Conservation (phyloP, 2,888 invertebrate genomes). For the Morpho helenor region DNA sequence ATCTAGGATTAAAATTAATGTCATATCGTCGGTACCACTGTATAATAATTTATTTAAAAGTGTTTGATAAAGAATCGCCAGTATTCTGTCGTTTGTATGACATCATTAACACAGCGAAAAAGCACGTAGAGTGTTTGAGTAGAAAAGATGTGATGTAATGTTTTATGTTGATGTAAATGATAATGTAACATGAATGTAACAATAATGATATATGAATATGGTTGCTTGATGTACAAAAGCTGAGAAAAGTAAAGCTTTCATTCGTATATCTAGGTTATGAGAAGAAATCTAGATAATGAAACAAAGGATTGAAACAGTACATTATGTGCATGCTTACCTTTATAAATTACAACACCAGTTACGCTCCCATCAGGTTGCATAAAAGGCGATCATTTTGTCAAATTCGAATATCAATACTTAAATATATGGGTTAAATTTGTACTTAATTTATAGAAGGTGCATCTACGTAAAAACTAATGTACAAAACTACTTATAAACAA, state of each 20-base stretch:
- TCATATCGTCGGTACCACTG: too few relatives aligned
- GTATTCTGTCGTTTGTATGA: constrained; percentile 22
- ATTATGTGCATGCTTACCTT: constrained; percentile 78
- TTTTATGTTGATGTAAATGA: constrained; percentile 14
- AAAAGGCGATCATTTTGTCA: constrained; percentile 76
- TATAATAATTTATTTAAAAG: too few relatives aligned
- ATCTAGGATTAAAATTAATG: too few relatives aligned
- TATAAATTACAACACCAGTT: constrained; percentile 75
- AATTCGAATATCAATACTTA: constrained; percentile 69
- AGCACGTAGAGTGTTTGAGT: constrained; percentile 29
- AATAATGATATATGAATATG: constrained; percentile 16
- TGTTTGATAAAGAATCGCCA: too few relatives aligned
- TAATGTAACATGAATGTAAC: constrained; percentile 5
- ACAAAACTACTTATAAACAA: constrained; percentile 70
- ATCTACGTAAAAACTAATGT: constrained; percentile 68
- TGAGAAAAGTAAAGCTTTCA: constrained; percentile 21
- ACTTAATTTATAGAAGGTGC: constrained; percentile 66
- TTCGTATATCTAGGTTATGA: constrained; percentile 30
- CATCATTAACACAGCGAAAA: constrained; percentile 27
- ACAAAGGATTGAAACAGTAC: constrained; percentile 47
- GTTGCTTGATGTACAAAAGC: constrained; percentile 25
- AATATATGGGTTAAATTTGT: constrained; percentile 67
- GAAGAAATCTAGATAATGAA: constrained; percentile 33
- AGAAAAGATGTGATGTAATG: constrained; percentile 23
- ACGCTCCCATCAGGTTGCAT: constrained; percentile 77